A percentile compares a stretch with the other conserved stretches of the same genome.
phyloP scores from a whole-genome alignment of 2,888 invertebrate genomes.

The Chrysotoxum bicinctum region DNA sequence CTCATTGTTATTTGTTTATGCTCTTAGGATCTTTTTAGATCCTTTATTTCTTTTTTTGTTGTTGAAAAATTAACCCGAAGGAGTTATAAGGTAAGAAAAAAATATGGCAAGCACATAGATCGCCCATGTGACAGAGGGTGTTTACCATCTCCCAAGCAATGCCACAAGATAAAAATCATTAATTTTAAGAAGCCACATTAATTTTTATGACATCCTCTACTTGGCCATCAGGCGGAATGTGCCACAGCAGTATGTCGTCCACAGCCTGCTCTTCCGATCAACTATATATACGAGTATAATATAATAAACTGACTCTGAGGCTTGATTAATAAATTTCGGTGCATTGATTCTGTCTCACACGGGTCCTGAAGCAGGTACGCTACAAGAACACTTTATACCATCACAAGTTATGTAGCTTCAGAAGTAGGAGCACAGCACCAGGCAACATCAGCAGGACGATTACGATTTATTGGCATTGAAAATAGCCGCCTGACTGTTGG shows the following conservation, averaged over 20 bases:
- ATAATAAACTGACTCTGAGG: slow-evolving; percentile 25
- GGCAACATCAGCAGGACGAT: slow-evolving; percentile 58
- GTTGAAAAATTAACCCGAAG: slow-evolving; percentile 46
- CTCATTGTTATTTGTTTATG: slow-evolving; percentile 72
- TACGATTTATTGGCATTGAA: slow-evolving; percentile 72
- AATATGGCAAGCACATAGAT: slow-evolving; percentile 53
- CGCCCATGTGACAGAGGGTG: slow-evolving; percentile 60
- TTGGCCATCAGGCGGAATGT: slow-evolving; percentile 37
- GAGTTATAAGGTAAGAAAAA: neutral
- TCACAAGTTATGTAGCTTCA: slow-evolving; percentile 5
- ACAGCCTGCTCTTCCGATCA: slow-evolving; percentile 29
- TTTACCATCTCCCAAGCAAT: slow-evolving; percentile 47
- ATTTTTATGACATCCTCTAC: slow-evolving; percentile 70
- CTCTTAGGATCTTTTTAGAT: slow-evolving; percentile 51
- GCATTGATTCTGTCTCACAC: slow-evolving; percentile 46
- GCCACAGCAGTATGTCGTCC: slow-evolving; percentile 1
- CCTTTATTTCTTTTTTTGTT: slow-evolving; percentile 16
- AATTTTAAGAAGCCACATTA: slow-evolving; percentile 73
- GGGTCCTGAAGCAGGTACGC: slow-evolving; percentile 67
- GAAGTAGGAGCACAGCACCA: slow-evolving; percentile 10
- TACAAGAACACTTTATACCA: slow-evolving; percentile 27
- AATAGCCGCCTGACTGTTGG: slow-evolving; percentile 68
- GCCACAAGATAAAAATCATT: slow-evolving; percentile 72
- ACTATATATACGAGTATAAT: neutral
- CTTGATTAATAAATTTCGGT: slow-evolving; percentile 72